Evolutionary conservation across 2,888 invertebrate species (phyloP), one percentile per base, ranked within the genome.

Genomic region (Chymomyza fuscimana): DNA sequence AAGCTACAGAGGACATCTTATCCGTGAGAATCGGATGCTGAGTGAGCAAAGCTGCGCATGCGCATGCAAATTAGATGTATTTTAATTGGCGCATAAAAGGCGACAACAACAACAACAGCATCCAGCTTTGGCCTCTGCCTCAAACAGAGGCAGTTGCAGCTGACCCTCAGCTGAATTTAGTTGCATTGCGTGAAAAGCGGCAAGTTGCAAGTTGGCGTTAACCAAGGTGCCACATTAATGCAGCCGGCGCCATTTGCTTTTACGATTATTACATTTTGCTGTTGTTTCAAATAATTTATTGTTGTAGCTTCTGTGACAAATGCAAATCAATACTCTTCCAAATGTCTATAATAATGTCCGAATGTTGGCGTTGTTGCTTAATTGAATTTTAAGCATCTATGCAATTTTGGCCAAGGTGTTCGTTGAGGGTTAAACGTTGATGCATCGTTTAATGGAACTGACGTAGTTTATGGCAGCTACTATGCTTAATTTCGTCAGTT

Each of bases 41-140:
- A 25, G 40, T 46, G 12, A 46, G 40, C 72, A 65, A 40, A 51
- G 59, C 67, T 70, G 67, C 61, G 67, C 71, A 73, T 78, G 71
- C 74, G 74, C 77, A 86, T 86, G 85, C 89, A 86, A 86, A 86
- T 86, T 89, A 86, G 89, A 89, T 82, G 10, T 12, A 86, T 78
- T 88, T 86, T 86, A 86, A 86, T 86, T 86, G 88, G 89, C 77
- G 82, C 86, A 76, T 85, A 81, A 85, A 78, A 82, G 78, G 73
- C 78, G 76, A 67, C 73, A 64, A 69, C 78, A 67, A 70, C 73
- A 81, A 64, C 62, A 62, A 52, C 65, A 36, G 51, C 65, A 77
- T 32, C 69, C 64, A 61, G 58, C 64, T 63, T 69, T 29, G 51
- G 25, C 66, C 60, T 63, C 62, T 73, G 70, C 65, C 61, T 50